Conservation (phyloP, 2,888 invertebrate genomes). For the Campoplex capitator region DNA sequence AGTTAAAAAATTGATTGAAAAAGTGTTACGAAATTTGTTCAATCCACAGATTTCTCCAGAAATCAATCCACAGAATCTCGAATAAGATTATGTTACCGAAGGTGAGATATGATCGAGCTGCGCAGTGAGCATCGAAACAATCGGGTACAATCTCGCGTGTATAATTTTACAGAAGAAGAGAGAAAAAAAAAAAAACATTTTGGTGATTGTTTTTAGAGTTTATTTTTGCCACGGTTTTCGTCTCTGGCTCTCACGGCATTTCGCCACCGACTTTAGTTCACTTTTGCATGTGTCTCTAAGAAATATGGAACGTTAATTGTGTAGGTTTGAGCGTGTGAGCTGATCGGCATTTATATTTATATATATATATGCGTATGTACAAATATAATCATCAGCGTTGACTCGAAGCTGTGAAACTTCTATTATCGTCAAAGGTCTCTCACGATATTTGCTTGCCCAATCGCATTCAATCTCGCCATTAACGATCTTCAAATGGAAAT, state of each 20-base stretch:
- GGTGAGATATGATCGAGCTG: conserved; percentile 4
- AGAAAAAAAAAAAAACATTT: neutral
- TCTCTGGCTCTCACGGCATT: conserved; percentile 23
- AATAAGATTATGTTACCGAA: neutral
- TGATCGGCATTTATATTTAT: conserved; percentile 37
- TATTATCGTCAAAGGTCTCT: conserved; percentile 42
- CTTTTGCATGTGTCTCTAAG: conserved; percentile 1
- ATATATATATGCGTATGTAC: conserved; percentile 17
- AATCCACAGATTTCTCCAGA: neutral
- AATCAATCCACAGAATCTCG: neutral
- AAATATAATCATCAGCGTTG: neutral
- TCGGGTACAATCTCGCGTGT: conserved; percentile 4
- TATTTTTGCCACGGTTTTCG: neutral
- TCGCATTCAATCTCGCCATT: neutral
- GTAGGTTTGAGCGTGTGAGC: conserved; percentile 30
- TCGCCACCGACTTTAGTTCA: neutral
- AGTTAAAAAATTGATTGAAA: too few species aligned
- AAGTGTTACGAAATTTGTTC: neutral
- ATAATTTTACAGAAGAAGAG: neutral
- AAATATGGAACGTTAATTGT: conserved; percentile 13
- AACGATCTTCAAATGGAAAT: conserved; percentile 41
- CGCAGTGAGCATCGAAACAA: conserved; percentile 2
- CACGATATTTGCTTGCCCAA: conserved; percentile 32
- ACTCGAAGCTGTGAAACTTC: conserved; percentile 32
- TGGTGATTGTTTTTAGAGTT: neutral